These are phyloP conservation scores for Stegodyphus dumicola DNA, from an alignment of 1,140 invertebrate genomes.

Conservation along the genomic window DNA sequence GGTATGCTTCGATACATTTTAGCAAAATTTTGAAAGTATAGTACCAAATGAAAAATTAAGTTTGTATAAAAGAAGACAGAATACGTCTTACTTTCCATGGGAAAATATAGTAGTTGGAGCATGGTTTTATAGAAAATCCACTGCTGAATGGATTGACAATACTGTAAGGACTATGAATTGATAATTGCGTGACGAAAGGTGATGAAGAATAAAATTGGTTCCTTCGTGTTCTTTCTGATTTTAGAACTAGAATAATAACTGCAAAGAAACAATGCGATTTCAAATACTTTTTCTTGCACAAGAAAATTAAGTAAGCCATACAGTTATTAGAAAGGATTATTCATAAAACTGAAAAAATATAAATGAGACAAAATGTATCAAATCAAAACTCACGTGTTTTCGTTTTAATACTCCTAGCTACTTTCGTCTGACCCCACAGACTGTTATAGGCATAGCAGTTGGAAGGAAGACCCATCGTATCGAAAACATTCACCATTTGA, in stretches of 20 bases:
- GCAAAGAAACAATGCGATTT: neutral
- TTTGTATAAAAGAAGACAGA: neutral
- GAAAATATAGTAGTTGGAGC: slow-evolving; percentile 46
- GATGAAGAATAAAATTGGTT: slow-evolving; percentile 35
- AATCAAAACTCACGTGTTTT: no score
- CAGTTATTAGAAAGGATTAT: no score
- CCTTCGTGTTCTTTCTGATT: neutral
- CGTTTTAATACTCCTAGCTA: neutral
- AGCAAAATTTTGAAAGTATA: neutral
- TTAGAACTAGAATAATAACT: neutral
- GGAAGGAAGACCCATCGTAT: slow-evolving; percentile 27
- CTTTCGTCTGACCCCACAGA: slow-evolving; percentile 19
- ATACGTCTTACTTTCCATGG: slow-evolving; percentile 18
- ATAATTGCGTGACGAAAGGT: slow-evolving; percentile 32
- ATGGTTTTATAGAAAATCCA: slow-evolving; percentile 51
- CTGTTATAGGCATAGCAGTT: slow-evolving; percentile 50
- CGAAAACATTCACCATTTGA: slow-evolving; percentile 38
- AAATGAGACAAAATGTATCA: no score
- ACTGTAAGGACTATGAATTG: slow-evolving; percentile 17
- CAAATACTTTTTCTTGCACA: no score
- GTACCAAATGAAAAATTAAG: neutral
- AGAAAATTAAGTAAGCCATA: no score
- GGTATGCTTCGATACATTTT: no score
- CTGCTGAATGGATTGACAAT: slow-evolving; percentile 39
- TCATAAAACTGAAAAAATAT: no score